Evolutionary conservation across 23 tunicate species (phyloP).

Genomic region (Trididemnum nubilum): DNA sequence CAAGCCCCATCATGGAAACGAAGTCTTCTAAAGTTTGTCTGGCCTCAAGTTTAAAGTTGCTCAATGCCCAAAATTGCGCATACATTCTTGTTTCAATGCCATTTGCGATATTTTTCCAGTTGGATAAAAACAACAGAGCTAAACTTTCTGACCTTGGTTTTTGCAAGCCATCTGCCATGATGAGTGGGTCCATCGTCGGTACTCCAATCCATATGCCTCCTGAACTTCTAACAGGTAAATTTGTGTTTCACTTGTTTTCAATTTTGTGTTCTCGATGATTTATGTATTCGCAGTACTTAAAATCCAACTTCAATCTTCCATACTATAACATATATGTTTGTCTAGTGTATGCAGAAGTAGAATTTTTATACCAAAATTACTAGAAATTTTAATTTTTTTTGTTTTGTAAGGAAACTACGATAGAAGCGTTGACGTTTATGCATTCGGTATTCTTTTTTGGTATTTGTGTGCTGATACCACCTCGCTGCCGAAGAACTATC

Average conservation of each 20-base stretch:
- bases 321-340: not conserved
- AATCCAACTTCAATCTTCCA: not conserved
- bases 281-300: too few relatives aligned
- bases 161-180: constrained; percentile 87
- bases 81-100: too few relatives aligned
- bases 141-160: constrained; percentile 78
- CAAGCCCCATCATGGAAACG: too few relatives aligned
- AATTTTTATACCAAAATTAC: too few relatives aligned
- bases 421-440: constrained; percentile 75
- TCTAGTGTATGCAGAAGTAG: not conserved
- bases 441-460: constrained; percentile 84
- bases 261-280: too few relatives aligned
- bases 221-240: constrained; percentile 62
- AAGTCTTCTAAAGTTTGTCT: too few relatives aligned
- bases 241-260: too few relatives aligned
- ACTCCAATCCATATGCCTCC: constrained; percentile 93
- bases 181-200: constrained; percentile 84
- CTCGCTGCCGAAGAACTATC: constrained; percentile 50
- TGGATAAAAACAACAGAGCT: constrained; percentile 67
- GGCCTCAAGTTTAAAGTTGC: too few relatives aligned
- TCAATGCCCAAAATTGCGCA: too few relatives aligned
- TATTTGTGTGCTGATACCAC: constrained; percentile 67
- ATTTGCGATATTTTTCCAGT: constrained; percentile 27
- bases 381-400: too few relatives aligned
- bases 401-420: constrained; percentile 47